Evolutionary conservation across 2,888 invertebrate genomes (phyloP), one percentile per base, ranked within the genome.

Genomic region (Molanna angustata): DNA sequence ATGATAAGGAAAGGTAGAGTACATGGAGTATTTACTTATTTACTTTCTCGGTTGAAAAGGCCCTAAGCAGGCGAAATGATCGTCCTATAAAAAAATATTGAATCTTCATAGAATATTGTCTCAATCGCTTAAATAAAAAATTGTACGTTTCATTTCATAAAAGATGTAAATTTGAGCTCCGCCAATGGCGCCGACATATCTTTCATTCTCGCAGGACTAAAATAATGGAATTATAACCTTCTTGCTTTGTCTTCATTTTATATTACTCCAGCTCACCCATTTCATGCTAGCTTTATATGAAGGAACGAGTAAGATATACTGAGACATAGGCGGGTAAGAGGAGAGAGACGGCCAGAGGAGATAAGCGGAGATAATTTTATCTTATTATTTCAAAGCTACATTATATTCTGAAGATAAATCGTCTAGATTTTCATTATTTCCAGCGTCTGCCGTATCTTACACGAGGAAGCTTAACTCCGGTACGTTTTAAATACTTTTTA

Each of bases 191-290:
- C 43, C 52, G 21, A 58, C 58, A 58, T 55, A 55, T 58, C 55
- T 55, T 55, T 55, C 58, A 55, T 58, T 46, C 58, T 58, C 58
- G 58, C 55, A 54, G 58, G 58, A 50, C 54, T 54, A 58, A 58
- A 58, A 58, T 58, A 58, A 58, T 58, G 58, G 58, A 58, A 58
- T 58, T 58, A 58, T 58, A 58, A 58, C 58, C 58, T 58, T 58
- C 58, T 58, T 58, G 58, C 58, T 58, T 58, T 58, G 58, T 58
- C 58, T 58, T 58, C 58, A 58, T 58, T 58, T 58, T 58, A 58
- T 58, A 57, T 57, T 52, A 52, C 52, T 55, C 31, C 35, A 54
- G 54, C 49, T 55, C 58, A 52, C 52, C 52, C 58, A 52, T 58
- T 55, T 54, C 58, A 52, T 52, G 58, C 58, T 50, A 52, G 58